Evolutionary conservation across 2,797 vertebrate species (phyloP), one percentile per base, ranked within the genome.

Genomic region (Leptatherina wallacei): DNA sequence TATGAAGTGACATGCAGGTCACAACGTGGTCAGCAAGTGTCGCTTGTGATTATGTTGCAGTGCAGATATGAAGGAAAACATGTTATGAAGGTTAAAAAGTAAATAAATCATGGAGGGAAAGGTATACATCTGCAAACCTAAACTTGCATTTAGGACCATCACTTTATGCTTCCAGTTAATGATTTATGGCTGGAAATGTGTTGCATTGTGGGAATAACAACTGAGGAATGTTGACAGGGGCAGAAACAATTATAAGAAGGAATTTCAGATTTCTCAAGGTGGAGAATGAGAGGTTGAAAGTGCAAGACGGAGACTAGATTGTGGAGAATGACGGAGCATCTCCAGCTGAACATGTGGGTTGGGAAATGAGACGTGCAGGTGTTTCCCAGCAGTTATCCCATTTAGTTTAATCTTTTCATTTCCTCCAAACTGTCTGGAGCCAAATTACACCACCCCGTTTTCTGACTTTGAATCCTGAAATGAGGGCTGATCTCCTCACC

Each of bases 171-270:
- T 49, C 20, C 44, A 90, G 86, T 89, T 77, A 87, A 89, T 88
- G 88, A 87, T 92, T 90, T 88, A 89, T 35, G 40, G 73, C 71
- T 69, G 61, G 49, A 79, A 89, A 81, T 77, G 59, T 69, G 75
- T 77, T 62, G 78, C 78, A 65, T 77, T 77, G 79, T 85, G 84
- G 83, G 80, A 89, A 78, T 51, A 49, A 57, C 68, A 67, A 73
- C 30, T 56, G 56, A 75, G 84, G 85, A 88, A 88, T 88, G 89
- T 73, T 55, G 80, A 81, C 61, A 52, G 69, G 71, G 75, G 82
- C 14, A 68, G 67, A 49, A n/a, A 79, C 80, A 82, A 85, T 83
- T 84, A 84, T 8, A 73, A 33, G n/a, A 61, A 67, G 66, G 62
- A 75, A 64, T 78, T 75, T 84, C 68, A 61, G 61, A 81, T 80